A percentile compares a stretch with the other conserved stretches of the same genome.
phyloP scores from a whole-genome alignment of 2,888 invertebrate genomes.

The Campopleginae sp. region DNA sequence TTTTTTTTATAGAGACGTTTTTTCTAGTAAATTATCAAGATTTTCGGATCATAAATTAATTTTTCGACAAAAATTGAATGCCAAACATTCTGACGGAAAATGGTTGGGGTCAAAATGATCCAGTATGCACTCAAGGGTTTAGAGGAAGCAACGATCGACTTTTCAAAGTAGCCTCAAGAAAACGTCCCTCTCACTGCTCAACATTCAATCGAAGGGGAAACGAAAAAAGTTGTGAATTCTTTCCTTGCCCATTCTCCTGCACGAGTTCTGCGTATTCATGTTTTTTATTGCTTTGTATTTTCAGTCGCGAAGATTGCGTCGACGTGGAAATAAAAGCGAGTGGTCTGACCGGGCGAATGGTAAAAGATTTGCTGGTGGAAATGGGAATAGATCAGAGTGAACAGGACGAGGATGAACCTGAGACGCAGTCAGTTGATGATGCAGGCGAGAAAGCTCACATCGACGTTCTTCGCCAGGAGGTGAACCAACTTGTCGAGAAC shows the following conservation, averaged over 20 bases:
- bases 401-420: constrained; percentile 68
- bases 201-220: too few species aligned
- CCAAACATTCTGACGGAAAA: too few species aligned
- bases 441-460: not conserved
- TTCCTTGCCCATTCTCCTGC: not conserved
- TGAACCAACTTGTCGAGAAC: not conserved
- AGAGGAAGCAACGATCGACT: too few species aligned
- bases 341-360: constrained; percentile 93
- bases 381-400: constrained; percentile 85
- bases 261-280: not conserved
- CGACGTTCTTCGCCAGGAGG: constrained; percentile 12
- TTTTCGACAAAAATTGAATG: too few species aligned
- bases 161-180: too few species aligned
- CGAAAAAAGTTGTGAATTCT: not conserved
- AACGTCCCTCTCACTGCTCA: too few species aligned
- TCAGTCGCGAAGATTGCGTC: constrained; percentile 91
- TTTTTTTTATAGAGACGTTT: too few species aligned
- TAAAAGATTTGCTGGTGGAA: constrained; percentile 88
- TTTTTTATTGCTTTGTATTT: constrained; percentile 61
- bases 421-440: constrained; percentile 82
- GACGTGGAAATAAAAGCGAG: constrained; percentile 97
- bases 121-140: too few species aligned
- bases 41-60: too few species aligned
- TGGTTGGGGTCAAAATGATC: too few species aligned
- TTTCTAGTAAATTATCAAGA: too few species aligned